Evolutionary conservation across 2,888 invertebrate genomes (phyloP).

Genomic region (Selenia dentaria): DNA sequence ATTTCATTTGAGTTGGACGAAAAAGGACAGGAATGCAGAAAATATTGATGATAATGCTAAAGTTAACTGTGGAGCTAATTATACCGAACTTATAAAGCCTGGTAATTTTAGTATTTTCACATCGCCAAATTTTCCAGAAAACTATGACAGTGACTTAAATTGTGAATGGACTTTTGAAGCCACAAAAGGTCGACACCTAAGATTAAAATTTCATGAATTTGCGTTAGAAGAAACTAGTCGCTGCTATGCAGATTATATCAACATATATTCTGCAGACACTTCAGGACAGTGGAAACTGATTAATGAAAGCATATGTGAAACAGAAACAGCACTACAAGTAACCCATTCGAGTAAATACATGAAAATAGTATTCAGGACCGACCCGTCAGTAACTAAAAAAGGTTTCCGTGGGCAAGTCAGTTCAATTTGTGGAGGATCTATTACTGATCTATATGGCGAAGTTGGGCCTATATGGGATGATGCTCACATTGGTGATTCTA

Average conservation of each 20-base stretch:
- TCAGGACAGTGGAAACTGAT: constrained; percentile 82
- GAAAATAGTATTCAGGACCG: constrained; percentile 88
- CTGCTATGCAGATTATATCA: constrained; percentile 87
- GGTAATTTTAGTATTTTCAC: constrained; percentile 59
- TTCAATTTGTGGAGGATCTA: constrained; percentile 88
- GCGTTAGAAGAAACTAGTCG: constrained; percentile 83
- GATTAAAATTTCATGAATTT: constrained; percentile 82
- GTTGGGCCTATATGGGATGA: constrained; percentile 62
- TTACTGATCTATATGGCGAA: constrained; percentile 84
- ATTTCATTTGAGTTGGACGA: constrained; percentile 63
- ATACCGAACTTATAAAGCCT: constrained; percentile 48
- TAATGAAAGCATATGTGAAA: constrained; percentile 79
- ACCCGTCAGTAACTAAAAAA: constrained; percentile 82
- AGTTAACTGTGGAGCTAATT: constrained; percentile 66
- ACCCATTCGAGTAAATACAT: constrained; percentile 80
- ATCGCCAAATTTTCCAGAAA: constrained; percentile 91
- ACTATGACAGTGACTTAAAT: constrained; percentile 85
- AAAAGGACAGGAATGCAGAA: constrained; percentile 29
- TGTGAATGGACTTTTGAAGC: constrained; percentile 91
- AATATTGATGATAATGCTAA: constrained; percentile 15
- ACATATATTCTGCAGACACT: constrained; percentile 82
- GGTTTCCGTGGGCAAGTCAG: constrained; percentile 87
- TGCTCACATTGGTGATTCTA: constrained; percentile 10
- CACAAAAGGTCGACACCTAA: constrained; percentile 84
- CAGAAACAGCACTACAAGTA: constrained; percentile 52